A percentile compares a stretch with the other conserved stretches of the same genome.
Conservation (phyloP, 1,140 invertebrate genomes). For the Caenorhabditis elegans region WBcel235 BX284602.5:11794501-11795000, state of each 20-base stretch:
- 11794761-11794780: not conserved
- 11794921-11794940: too few relatives aligned
- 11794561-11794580: not conserved
- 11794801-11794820: too few relatives aligned
- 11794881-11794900: too few relatives aligned
- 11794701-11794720: conserved; percentile 19
- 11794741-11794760: conserved; percentile 25
- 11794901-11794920: too few relatives aligned
- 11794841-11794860: too few relatives aligned
- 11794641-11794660: conserved; percentile 5
- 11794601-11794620: conserved; percentile 27
- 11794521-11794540: conserved; percentile 26
- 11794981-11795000: too few relatives aligned
- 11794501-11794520: conserved; percentile 10
- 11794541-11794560: conserved; percentile 27
- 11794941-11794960: too few relatives aligned
- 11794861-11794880: too few relatives aligned
- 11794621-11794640: conserved; percentile 31
- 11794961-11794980: too few relatives aligned
- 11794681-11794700: conserved; percentile 15
- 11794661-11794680: conserved; percentile 29
- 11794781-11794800: not conserved
- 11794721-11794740: not conserved
- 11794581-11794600: conserved; percentile 19
- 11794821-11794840: too few relatives aligned